phyloP scores from a whole-genome alignment of 2,797 vertebrate genomes.

The Micromesistius poutassou region DNA sequence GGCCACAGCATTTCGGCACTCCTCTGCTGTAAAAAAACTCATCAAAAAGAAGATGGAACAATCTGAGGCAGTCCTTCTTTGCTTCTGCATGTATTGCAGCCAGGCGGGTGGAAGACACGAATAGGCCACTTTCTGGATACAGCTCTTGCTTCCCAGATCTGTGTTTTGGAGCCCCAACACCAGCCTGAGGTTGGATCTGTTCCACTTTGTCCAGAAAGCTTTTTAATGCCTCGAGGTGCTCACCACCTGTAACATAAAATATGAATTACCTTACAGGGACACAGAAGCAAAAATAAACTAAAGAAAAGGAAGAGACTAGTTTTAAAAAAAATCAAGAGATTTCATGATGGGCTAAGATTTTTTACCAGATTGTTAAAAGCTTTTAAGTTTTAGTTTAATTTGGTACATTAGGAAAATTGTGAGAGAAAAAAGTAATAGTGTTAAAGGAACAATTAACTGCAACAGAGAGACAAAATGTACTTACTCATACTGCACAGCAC shows the following conservation, averaged over 20 bases:
- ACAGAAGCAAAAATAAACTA: neutral
- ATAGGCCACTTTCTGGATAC: conserved; percentile 32
- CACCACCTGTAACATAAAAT: conserved; percentile 2
- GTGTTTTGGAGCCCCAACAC: conserved; percentile 13
- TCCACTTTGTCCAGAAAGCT: conserved; percentile 7
- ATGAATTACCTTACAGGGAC: conserved; percentile 10
- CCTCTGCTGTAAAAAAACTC: conserved; percentile 7
- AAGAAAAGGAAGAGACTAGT: conserved; percentile 15
- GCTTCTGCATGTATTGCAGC: conserved; percentile 24
- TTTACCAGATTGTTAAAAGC: conserved; percentile 5
- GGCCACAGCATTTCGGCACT: conserved; percentile 9
- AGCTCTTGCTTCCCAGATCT: conserved; percentile 24
- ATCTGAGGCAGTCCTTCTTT: conserved; percentile 21
- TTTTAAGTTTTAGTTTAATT: conserved; percentile 3
- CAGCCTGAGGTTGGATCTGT: neutral
- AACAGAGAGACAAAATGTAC: conserved; percentile 11
- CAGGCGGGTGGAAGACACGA: conserved; percentile 20
- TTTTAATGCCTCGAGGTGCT: conserved; percentile 8
- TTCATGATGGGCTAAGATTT: conserved; percentile 13
- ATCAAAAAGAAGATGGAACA: conserved; percentile 20
- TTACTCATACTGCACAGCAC: conserved; percentile 23
- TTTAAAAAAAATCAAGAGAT: neutral
- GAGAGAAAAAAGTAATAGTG: conserved; percentile 9
- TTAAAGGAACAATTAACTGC: conserved; percentile 7
- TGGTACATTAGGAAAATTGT: neutral